Percentiles rank a stretch among this genome's conserved stretches.
Evolutionary conservation across 1,140 invertebrate genomes (phyloP).

Genomic region (Pogonomyrmex barbatus): DNA sequence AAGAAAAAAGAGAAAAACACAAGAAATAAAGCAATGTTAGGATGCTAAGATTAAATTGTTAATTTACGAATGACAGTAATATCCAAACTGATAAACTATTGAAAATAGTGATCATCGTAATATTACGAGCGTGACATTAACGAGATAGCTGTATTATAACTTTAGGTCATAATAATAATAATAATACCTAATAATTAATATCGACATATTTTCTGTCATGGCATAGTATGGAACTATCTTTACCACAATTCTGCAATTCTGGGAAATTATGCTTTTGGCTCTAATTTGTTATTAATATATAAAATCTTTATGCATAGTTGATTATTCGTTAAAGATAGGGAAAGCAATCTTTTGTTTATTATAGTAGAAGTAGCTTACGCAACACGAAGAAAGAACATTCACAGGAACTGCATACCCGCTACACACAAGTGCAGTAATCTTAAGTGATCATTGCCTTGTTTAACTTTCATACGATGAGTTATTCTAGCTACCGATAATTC

Average conservation of each 20-base stretch:
- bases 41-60: background rate
- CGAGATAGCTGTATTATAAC: background rate
- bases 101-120: background rate
- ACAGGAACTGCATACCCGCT: conserved; percentile 53
- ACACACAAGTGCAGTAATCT: conserved; percentile 59
- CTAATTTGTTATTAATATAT: background rate
- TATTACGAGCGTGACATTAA: conserved; percentile 1
- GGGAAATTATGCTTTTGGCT: background rate
- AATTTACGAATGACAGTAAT: background rate
- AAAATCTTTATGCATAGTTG: background rate
- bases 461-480: conserved; percentile 68
- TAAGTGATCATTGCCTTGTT: conserved; percentile 73
- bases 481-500: conserved; percentile 73
- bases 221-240: background rate
- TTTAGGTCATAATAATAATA: background rate
- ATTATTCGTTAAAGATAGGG: background rate
- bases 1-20: background rate
- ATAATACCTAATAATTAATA: conserved; percentile 12
- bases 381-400: conserved; percentile 54
- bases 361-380: conserved; percentile 36
- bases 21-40: background rate
- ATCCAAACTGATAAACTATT: conserved; percentile 8
- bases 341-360: conserved; percentile 49
- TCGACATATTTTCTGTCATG: background rate
- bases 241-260: background rate